Evolutionary conservation across 2,113 vertebrate genomes (phyloP).

Genomic region (Corythoichthys haematopterus): DNA sequence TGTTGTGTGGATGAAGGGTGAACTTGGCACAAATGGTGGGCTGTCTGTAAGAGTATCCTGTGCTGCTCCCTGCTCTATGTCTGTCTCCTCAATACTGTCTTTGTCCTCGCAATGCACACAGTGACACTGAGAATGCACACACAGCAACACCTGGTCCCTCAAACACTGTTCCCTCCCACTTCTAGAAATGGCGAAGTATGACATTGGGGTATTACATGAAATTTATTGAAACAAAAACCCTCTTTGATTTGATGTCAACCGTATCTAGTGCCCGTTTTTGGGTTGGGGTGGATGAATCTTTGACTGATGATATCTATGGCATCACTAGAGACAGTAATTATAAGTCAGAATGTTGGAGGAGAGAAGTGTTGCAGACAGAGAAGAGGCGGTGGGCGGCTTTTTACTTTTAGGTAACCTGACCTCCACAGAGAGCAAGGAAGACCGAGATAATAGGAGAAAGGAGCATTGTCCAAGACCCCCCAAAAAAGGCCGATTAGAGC

Average conservation of each 20-base stretch:
- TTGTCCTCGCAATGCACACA: conserved; percentile 71
- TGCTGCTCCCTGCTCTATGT: conserved; percentile 68
- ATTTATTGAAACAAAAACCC: not conserved
- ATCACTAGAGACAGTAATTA: conserved; percentile 9
- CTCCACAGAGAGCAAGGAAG: conserved; percentile 50
- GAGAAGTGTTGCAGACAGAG: conserved; percentile 4
- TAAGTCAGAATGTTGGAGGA: conserved; percentile 10
- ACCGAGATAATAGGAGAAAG: conserved; percentile 68
- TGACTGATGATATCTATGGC: conserved; percentile 1
- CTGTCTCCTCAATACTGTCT: conserved; percentile 72
- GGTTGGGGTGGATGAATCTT: not conserved
- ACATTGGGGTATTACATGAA: conserved; percentile 15
- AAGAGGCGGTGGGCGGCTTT: conserved; percentile 26
- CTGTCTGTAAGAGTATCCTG: conserved; percentile 77
- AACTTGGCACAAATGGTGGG: conserved; percentile 72
- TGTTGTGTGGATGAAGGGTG: conserved; percentile 72
- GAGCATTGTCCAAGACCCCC: conserved; percentile 54
- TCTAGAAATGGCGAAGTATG: conserved; percentile 26
- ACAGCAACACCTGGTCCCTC: conserved; percentile 72
- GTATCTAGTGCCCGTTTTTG: conserved; percentile 24
- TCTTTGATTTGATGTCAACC: not conserved
- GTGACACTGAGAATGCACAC: conserved; percentile 74
- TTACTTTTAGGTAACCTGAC: conserved; percentile 68
- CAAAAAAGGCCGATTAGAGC: conserved; percentile 68
- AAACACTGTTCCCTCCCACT: conserved; percentile 38